Conservation (phyloP, 2,888 invertebrate genomes). For the Gymnocheta viridis region DNA sequence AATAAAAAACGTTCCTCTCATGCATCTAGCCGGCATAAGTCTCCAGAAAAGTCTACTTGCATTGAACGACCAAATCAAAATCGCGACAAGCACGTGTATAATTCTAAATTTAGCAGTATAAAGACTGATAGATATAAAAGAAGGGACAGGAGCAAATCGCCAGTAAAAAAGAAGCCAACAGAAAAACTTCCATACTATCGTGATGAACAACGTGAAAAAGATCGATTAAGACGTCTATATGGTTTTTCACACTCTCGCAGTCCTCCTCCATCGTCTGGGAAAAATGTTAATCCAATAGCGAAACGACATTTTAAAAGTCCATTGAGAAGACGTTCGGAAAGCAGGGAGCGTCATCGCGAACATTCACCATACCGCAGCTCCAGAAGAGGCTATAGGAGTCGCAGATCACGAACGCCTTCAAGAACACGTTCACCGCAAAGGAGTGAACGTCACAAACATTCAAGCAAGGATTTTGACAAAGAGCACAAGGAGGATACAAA, state of each 20-base stretch:
- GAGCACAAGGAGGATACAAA: conserved; percentile 25
- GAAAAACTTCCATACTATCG: conserved; percentile 72
- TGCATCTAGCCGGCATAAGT: conserved; percentile 19
- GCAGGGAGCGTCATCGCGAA: conserved; percentile 41
- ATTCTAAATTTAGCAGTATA: conserved; percentile 9
- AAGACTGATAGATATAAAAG: conserved; percentile 31
- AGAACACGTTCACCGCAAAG: conserved; percentile 58
- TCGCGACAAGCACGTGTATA: not conserved
- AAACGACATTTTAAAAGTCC: conserved; percentile 22
- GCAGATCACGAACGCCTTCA: conserved; percentile 55
- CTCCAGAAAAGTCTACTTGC: not conserved
- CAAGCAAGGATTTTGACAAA: conserved; percentile 28
- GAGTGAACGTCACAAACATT: conserved; percentile 45
- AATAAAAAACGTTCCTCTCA: conserved; percentile 25
- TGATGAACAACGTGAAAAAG: conserved; percentile 72
- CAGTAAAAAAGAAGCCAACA: conserved; percentile 24
- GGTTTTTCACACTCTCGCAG: conserved; percentile 60
- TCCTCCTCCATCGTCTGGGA: not conserved
- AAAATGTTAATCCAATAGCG: not conserved
- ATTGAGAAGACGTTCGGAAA: conserved; percentile 39
- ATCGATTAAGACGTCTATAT: conserved; percentile 70
- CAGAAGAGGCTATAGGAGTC: conserved; percentile 35
- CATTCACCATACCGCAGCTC: conserved; percentile 50
- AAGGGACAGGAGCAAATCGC: conserved; percentile 32
- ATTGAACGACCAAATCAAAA: conserved; percentile 7